Base-by-base conservation (phyloP, 2,113 vertebrate genomes). In the Etheostoma spectabile region DNA sequence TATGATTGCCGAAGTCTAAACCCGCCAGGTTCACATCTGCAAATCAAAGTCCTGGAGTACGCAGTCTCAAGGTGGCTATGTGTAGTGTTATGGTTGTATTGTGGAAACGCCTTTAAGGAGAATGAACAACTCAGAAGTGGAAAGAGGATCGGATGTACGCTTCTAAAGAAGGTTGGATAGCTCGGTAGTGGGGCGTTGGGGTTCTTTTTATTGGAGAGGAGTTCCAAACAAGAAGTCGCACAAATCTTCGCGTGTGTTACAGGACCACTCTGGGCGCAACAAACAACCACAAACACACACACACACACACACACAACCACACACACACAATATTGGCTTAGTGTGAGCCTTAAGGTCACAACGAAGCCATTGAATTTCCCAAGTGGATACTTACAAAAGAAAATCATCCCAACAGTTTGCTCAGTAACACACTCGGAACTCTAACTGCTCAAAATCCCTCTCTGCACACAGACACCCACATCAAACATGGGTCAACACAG, bases 401-500 rank as follows among this genome's bases (percentile, higher is more conserved):
- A 8, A 60, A 64, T 24, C 27, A 53, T 38, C 19, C 62, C 13
- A 33, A 51, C 30, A 10, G 14, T 18, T 0, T 1, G 16, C 14
- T 42, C 8, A 42, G n/a, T 42, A n/a, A 42, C 38, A 42, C 8
- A 42, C 51, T 69, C n/a, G 67, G 56, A 65, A 18, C 64, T 62
- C 38, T 18, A 6, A 51, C 63, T 51, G 18, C 45, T 59, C 11
- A 13, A 42, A 42, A 46, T 10, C 13, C 30, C 60, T 8, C 62
- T 27, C 35, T 56, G 42, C 57, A 63, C 27, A 60, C 63, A 66
- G 8, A 38, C 35, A 11, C 64, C 77, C 61, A 80, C 67, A 10
- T 42, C 38, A 87, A n/a, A 61, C 93, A 97, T 84, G 97, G 98
- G 91, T 99, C 97, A 0, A n/a, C n/a, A 99, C 98, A 97, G 1